Base-by-base conservation (phyloP, 2,888 invertebrate genomes). In the Coenonympha arcania region DNA sequence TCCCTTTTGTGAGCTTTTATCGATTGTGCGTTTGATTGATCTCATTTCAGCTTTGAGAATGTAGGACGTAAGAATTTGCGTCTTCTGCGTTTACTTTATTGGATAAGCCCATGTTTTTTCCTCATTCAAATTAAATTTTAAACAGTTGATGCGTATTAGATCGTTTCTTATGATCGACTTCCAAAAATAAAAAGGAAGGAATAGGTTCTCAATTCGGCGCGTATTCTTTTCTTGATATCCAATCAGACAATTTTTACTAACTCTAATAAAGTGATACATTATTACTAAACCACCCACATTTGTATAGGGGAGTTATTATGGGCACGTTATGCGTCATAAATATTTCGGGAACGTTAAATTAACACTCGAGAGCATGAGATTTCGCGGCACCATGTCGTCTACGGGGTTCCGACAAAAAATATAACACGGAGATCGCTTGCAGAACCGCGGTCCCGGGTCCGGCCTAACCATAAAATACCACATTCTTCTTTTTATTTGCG, bases 341-440 rank as follows among this genome's bases (percentile, higher is more conserved):
- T 84, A 84, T 84, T 85, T 85, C 83, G 78, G 79, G 76, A 83
- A 85, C 84, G 82, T 85, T 82, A 86, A 86, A 83, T 85, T 83
- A 85, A 86, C 86, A 83, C 83, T 80, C 78, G 81, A 79, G 83
- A 85, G 82, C 80, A 83, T 75, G 81, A 79, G 69, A 73, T 82
- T 76, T 79, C 73, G 76, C 79, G 85, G 86, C 86, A 85, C 86
- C 86, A 79, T 77, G 76, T 70, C 76, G 86, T 86, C 86, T 86
- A 75, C 83, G 72, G 69, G 64, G 64, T 55, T 63, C 67, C 65
- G 63, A 82, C 75, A 85, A 86, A 85, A 85, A 81, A 60, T 50
- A 76, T 71, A 30, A 75, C 70, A 71, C 70, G 64, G 72, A 79
- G 75, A 79, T 77, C 79, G 73, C 78, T 76, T 74, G 83, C 82